phyloP scores from a whole-genome alignment of 2,113 vertebrate species.

The Agapornis roseicollis region DNA sequence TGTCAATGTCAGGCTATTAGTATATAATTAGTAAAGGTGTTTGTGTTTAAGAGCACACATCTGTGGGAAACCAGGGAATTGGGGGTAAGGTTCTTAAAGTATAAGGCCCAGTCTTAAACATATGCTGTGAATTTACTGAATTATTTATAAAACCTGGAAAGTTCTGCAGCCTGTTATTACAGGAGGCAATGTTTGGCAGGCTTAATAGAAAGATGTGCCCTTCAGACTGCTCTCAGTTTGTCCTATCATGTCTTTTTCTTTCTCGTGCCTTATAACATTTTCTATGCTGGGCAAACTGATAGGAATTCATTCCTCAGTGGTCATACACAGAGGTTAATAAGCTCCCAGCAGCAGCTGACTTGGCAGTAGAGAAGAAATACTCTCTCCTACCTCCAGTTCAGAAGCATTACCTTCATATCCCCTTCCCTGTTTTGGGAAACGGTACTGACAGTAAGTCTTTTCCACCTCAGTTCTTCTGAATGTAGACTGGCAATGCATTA shows the following conservation, averaged over 20 bases:
- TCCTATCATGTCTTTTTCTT: conserved; percentile 50
- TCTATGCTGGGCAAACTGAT: conserved; percentile 48
- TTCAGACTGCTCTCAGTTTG: conserved; percentile 34
- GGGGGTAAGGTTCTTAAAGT: not conserved
- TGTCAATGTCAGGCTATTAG: not conserved
- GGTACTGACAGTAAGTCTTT: not conserved
- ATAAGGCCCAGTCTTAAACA: not conserved
- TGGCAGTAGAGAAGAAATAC: conserved; percentile 40
- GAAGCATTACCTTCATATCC: conserved; percentile 47
- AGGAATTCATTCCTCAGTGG: conserved; percentile 46
- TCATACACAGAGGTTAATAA: conserved; percentile 53
- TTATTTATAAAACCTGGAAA: conserved; percentile 3
- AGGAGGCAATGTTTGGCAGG: not conserved
- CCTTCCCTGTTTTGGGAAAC: conserved; percentile 15
- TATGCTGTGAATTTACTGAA: not conserved
- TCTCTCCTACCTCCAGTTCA: not conserved
- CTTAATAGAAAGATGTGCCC: conserved; percentile 33
- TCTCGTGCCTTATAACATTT: conserved; percentile 43
- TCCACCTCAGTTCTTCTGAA: not conserved
- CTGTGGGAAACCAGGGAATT: not conserved
- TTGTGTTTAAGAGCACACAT: rapidly evolving
- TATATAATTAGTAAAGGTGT: not conserved
- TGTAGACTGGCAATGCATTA: not conserved
- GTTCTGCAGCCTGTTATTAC: not conserved
- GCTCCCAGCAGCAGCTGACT: conserved; percentile 53